Conservation (phyloP, 2,888 invertebrate species). For the Graphium colonna region DNA sequence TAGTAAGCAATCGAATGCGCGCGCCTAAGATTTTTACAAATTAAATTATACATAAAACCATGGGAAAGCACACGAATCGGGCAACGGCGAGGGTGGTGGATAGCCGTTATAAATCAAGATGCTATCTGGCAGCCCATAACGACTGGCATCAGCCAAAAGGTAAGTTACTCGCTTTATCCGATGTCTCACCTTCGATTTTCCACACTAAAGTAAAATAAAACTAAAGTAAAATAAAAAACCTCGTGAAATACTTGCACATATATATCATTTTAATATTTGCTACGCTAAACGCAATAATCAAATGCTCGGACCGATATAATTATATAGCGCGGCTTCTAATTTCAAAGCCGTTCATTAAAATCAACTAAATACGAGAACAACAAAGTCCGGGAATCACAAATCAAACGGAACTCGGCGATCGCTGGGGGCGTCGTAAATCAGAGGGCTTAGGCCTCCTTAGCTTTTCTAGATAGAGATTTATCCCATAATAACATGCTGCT, state of each 20-base stretch:
- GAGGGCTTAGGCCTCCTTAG: constrained; percentile 78
- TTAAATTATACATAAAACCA: neutral
- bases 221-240: constrained; percentile 6
- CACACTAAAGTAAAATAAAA: neutral
- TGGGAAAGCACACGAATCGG: neutral
- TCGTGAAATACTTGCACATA: neutral
- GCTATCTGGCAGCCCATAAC: constrained; percentile 67
- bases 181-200: constrained; percentile 26
- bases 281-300: constrained; percentile 70
- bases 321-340: constrained; percentile 67
- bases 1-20: neutral
- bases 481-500: constrained; percentile 78
- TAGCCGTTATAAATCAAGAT: constrained; percentile 75
- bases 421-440: constrained; percentile 70
- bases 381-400: constrained; percentile 68
- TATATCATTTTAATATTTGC: constrained; percentile 40
- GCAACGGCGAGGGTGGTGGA: constrained; percentile 44
- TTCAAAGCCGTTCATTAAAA: constrained; percentile 74
- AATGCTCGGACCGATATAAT: constrained; percentile 62
- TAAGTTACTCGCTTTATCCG: constrained; percentile 49
- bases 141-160: constrained; percentile 60
- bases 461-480: constrained; percentile 81
- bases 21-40: too few species aligned
- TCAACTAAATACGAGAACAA: constrained; percentile 74
- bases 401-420: constrained; percentile 67